Evolutionary conservation across 1,140 invertebrate species (phyloP).

Genomic region (Drosophila nikananu): DNA sequence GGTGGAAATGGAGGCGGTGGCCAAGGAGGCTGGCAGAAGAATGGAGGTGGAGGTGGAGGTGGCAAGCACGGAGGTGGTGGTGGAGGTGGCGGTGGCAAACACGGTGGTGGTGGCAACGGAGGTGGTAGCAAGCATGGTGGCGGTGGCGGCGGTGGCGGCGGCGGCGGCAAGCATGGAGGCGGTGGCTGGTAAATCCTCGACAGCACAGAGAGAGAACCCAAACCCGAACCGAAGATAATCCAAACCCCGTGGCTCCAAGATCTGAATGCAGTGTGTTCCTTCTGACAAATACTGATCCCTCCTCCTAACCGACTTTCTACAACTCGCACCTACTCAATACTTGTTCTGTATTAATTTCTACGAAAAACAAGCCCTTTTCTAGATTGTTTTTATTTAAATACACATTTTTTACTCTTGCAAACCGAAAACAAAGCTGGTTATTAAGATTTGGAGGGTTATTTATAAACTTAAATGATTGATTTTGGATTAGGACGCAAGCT

Average conservation of each 20-base stretch:
- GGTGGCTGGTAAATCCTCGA: slow-evolving; percentile 27
- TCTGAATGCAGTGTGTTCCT: slow-evolving; percentile 1
- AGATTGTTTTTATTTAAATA: slow-evolving; percentile 6
- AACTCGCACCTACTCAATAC: background rate
- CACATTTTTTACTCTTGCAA: slow-evolving; percentile 13
- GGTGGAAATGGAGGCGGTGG: slow-evolving; percentile 7
- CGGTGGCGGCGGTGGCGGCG: slow-evolving; percentile 9
- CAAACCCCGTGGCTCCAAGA: background rate
- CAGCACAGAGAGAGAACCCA: background rate
- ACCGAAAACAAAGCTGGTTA: background rate
- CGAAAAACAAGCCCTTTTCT: background rate
- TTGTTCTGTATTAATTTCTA: background rate
- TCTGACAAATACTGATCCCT: background rate
- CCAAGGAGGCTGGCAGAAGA: slow-evolving; percentile 26
- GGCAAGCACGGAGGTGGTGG: slow-evolving; percentile 26
- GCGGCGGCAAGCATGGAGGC: slow-evolving; percentile 28
- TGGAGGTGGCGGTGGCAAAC: slow-evolving; percentile 17
- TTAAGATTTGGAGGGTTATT: background rate
- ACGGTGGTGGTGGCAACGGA: slow-evolving; percentile 1
- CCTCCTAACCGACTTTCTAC: background rate
- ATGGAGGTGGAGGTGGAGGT: slow-evolving; percentile 13
- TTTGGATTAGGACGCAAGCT: background rate
- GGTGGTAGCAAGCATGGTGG: slow-evolving; percentile 18
- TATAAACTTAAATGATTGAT: background rate
- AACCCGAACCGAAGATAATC: background rate